These are phyloP conservation scores for Xiphydria camelus DNA, from an alignment of 2,888 invertebrate genomes.

Conservation along the genomic window DNA sequence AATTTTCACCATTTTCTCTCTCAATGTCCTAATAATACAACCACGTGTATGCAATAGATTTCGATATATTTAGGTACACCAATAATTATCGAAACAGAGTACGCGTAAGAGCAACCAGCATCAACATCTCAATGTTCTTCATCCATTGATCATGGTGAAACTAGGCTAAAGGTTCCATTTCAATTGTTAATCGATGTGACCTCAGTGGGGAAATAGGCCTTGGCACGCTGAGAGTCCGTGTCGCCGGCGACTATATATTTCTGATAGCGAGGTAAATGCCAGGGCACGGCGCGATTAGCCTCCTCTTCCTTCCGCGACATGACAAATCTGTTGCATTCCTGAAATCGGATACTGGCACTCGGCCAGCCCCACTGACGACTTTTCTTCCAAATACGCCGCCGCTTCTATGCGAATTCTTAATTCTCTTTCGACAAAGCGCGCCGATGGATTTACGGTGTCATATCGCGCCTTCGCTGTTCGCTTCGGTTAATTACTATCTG, in stretches of 20 bases:
- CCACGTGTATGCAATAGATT: no score
- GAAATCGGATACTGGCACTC: slow-evolving; percentile 47
- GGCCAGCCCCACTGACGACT: slow-evolving; percentile 47
- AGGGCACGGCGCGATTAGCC: no score
- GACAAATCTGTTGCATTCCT: slow-evolving; percentile 53
- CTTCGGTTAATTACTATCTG: no score
- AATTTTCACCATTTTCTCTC: no score
- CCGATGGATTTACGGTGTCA: not conserved
- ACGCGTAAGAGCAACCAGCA: no score
- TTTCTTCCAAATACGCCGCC: slow-evolving; percentile 50
- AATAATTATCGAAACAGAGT: no score
- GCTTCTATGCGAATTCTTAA: slow-evolving; percentile 35
- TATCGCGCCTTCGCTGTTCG: no score
- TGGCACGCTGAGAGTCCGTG: slow-evolving; percentile 49
- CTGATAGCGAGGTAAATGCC: slow-evolving; percentile 43
- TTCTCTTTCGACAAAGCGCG: not conserved
- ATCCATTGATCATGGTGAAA: slow-evolving; percentile 16
- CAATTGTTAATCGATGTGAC: slow-evolving; percentile 1
- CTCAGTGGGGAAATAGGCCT: slow-evolving; percentile 39
- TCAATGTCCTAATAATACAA: no score
- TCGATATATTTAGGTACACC: no score
- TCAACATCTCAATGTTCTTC: no score
- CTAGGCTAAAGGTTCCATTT: slow-evolving; percentile 4
- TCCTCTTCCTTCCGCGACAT: slow-evolving; percentile 30
- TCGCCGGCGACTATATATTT: slow-evolving; percentile 42